Evolutionary conservation across 2,797 vertebrate species (phyloP), one percentile per base, ranked within the genome.

Genomic region (Mormyrus proboscirostris): DNA sequence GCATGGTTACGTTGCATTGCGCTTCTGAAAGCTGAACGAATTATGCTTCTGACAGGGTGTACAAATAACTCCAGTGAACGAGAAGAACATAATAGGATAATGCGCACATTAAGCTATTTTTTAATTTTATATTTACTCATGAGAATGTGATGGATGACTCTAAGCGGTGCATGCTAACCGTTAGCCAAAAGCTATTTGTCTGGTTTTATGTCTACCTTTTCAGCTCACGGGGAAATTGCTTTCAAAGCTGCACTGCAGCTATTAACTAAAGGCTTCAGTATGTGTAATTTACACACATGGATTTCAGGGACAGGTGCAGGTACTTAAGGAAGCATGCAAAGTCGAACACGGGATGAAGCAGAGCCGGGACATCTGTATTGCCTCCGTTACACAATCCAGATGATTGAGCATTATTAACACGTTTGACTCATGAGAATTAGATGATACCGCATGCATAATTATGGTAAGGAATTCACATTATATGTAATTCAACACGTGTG

Each of bases 321-420:
- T 79, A n/a, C 41, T 79, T 79, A 79, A 79, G 73, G 73, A 44
- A 79, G 73, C 73, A 79, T 79, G 73, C 73, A 19, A 44, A 79
- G 73, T 79, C 9, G 16, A 3, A 79, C 73, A 44, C 41, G 73
- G 38, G 73, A 44, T 79, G 19, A 44, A 79, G 73, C 73, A 44
- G n/a, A 7, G 73, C 38, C 0, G 38, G 73, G 41, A 79, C 73
- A 79, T 44, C 73, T 79, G 73, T 4, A 79, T 29, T 1, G 73
- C 73, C 73, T 86, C 88, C 69, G 69, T 51, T 53, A 47, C 87
- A 41, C 38, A 82, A 84, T 9, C 79, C 87, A 38, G 33, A 55
- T 73, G 87, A 88, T 38, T 84, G 82, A 88, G 59, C 14, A 57
- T 85, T 38, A 51, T 85, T 90, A 85, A 84, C 87, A 90, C 88